phyloP scores from a whole-genome alignment of 2,797 vertebrate genomes.

The Catamblyrhynchus diadema region DNA sequence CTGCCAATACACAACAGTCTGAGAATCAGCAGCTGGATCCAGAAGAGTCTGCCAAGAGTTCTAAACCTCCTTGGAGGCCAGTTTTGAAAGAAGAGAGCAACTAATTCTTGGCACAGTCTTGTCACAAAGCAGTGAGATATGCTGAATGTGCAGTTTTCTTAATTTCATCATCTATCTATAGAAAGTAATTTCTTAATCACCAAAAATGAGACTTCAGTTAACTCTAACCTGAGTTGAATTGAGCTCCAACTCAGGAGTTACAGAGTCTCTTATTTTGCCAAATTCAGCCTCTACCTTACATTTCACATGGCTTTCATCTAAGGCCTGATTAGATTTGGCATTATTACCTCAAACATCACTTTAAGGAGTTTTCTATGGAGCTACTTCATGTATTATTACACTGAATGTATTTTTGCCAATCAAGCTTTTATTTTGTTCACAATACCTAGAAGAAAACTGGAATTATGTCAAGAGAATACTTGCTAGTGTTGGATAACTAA shows the following conservation, averaged over 20 bases:
- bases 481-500: background rate
- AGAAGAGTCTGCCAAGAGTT: background rate
- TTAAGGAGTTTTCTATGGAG: background rate
- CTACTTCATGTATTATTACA: background rate
- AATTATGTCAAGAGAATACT: background rate
- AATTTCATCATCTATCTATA: background rate
- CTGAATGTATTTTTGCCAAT: background rate
- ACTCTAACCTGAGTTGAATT: background rate
- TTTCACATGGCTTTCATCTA: background rate
- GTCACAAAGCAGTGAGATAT: background rate
- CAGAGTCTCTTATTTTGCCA: background rate
- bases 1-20: background rate
- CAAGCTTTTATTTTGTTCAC: background rate
- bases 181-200: background rate
- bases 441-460: background rate
- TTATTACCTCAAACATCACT: background rate
- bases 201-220: background rate
- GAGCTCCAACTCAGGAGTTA: background rate
- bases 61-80: background rate
- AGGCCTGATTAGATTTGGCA: background rate
- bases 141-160: background rate
- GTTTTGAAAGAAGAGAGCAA: background rate
- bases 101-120: background rate
- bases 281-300: background rate
- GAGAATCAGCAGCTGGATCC: background rate